Base-by-base conservation (phyloP, 2,113 vertebrate genomes). In the Sinocyclocheilus anshuiensis region DNA sequence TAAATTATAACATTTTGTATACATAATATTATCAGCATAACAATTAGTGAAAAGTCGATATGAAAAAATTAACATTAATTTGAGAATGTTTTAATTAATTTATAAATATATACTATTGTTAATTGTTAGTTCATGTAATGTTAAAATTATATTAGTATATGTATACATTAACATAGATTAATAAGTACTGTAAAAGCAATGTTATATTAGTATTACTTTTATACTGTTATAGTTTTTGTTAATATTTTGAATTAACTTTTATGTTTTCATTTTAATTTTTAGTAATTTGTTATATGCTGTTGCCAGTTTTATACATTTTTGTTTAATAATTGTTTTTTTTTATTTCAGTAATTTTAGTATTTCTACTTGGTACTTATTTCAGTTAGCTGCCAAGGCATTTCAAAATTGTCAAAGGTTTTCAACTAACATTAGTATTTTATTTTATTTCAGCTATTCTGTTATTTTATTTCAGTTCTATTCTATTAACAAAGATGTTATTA, bases 21-120 rank as follows among this genome's bases (percentile, higher is more conserved):
- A 33, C 29, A 33, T 33, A 33, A 33, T 69, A 69, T 69, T 59
- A 9, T 8, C 5, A 69, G 65, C 65, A 69, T 33, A 33, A 33
- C 65, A 69, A 18, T 16, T 18, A 24, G 42, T 96, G 20, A 88
- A 39, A 22, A 45, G 36, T 15, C 15, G 16, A 55, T 55, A 13
- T 53, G 42, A 15, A 4, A 53, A 50, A 50, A 50, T 50, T 0
- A 13, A 50, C 48, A 50, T 7, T 6, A 15, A 65, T 65, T 65
- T 26, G 4, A 29, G 12, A 65, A 67, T 67, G 26, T 67, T 67
- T 29, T 15, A 15, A 13, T 50, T 1, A 1, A 29, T 29, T 63
- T 61, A 24, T 6, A 65, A 26, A 65, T 65, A 65, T 29, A 26
- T 50, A 50, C 29, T 33, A 33, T 33, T 33, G 29, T 33, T 33